Conservation (phyloP, 2,888 invertebrate species). For the Alitta virens region DNA sequence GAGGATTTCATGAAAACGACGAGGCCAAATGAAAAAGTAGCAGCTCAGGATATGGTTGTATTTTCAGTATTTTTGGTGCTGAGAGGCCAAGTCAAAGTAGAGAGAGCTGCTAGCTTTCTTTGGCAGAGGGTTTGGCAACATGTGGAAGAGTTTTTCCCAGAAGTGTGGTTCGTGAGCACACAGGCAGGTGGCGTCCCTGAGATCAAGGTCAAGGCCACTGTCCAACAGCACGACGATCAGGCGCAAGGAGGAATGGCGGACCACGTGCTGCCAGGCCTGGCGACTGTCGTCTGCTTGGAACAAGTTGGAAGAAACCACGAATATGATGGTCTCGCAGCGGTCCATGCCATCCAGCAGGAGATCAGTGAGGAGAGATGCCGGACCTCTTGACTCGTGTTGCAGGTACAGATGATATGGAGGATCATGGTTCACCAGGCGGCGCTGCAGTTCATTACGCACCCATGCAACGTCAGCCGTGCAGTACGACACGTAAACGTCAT, state of each 20-base stretch:
- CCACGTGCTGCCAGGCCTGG: neutral
- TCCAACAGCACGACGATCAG: constrained; percentile 7
- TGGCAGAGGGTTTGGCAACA: constrained; percentile 7
- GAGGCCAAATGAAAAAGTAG: no score
- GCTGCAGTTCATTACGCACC: constrained; percentile 8
- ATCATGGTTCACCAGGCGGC: neutral
- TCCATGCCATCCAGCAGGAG: constrained; percentile 13
- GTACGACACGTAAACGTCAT: constrained; percentile 9
- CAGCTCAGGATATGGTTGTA: neutral
- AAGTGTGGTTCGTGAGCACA: constrained; percentile 4
- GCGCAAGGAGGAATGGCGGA: constrained; percentile 2
- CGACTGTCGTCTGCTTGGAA: constrained; percentile 5
- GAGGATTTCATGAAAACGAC: no score
- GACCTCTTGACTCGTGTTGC: constrained; percentile 4
- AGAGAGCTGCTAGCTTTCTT: no score
- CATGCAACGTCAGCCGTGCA: constrained; percentile 6
- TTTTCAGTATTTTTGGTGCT: neutral
- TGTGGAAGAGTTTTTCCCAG: constrained; percentile 13
- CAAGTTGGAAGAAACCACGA: constrained; percentile 5
- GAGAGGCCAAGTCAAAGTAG: neutral
- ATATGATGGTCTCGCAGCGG: constrained; percentile 4
- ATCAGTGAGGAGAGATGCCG: constrained; percentile 11
- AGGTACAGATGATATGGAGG: constrained; percentile 9
- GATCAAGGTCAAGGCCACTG: neutral
- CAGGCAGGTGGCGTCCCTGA: constrained; percentile 5